Conservation (phyloP, 2,888 invertebrate species). For the Sicus ferrugineus region DNA sequence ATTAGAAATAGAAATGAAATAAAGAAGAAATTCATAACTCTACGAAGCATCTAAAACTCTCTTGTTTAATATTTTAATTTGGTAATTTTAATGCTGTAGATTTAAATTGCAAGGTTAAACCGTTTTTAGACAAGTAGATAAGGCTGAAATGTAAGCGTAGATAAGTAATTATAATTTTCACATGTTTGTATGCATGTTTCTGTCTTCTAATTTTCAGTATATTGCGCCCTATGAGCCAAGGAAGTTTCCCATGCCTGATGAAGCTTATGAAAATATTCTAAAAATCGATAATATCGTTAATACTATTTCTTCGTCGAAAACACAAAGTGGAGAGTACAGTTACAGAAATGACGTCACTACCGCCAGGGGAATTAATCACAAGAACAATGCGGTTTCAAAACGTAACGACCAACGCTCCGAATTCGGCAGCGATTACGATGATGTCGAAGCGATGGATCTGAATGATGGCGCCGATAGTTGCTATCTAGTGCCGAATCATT, state of each 20-base stretch:
- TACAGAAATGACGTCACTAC: conserved; percentile 10
- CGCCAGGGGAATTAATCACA: conserved; percentile 5
- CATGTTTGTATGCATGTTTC: conserved; percentile 6
- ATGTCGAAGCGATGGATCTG: conserved; percentile 41
- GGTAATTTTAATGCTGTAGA: too few species aligned
- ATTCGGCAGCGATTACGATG: conserved; percentile 28
- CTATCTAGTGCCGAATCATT: conserved; percentile 53
- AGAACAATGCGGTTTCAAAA: neutral
- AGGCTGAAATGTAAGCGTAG: too few species aligned
- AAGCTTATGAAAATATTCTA: conserved; percentile 67
- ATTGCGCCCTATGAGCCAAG: conserved; percentile 80
- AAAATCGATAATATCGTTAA: conserved; percentile 34
- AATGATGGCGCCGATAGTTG: conserved; percentile 46
- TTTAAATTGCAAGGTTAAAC: too few species aligned
- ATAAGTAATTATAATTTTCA: too few species aligned
- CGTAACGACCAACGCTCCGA: conserved; percentile 40
- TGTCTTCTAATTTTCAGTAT: conserved; percentile 64
- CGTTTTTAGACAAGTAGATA: too few species aligned
- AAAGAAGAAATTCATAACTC: neutral
- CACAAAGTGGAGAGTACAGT: conserved; percentile 4
- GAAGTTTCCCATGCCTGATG: conserved; percentile 77
- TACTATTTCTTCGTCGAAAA: conserved; percentile 33
- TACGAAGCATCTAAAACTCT: neutral
- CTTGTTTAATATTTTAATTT: neutral
- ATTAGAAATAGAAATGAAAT: neutral